Base-by-base conservation (phyloP, 2,113 vertebrate genomes). In the Microcebus murinus region DNA sequence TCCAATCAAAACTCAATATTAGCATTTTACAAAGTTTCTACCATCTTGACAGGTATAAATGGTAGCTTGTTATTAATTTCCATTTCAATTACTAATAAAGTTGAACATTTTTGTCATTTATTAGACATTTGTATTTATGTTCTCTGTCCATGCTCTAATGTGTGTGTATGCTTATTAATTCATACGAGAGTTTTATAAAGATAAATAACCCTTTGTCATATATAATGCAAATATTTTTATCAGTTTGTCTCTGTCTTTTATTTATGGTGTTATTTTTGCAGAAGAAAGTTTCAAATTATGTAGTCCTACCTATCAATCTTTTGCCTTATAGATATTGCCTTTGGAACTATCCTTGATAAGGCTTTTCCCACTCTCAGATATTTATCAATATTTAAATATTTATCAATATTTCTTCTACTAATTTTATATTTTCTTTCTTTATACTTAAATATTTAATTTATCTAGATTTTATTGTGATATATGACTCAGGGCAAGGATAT, bases 41-140 rank as follows among this genome's bases (percentile, higher is more conserved):
- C 74, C 8, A 81, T 74, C 93, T 67, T 86, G 67, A 86, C 3
- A 50, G 77, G 21, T 76, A 50, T 87, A 74, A 87, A 68, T 61
- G 9, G 23, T 68, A 52, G 73, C 61, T 87, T 77, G 6, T 52
- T 71, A 89, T 42, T 68, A 59, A 94, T 91, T 90, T 85, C 65
- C 45, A 90, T 65, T 73, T 96, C 13, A 90, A 36, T 90, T 85
- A 36, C 10, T 42, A 95, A 90, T 90, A 87, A 82, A 86, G 17
- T 81, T 93, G 76, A 70, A 15, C 10, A 39, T 95, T 92, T 42
- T 90, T 34, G 67, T 68, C n/a, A 90, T 74, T 84, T 92, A 57
- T 74, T 81, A 25, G 39, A 65, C 34, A 86, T 74, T 77, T 91
- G 17, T 25, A 73, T 71, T 83, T 95, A 87, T 57, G 17, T 73